A percentile compares a stretch with the other conserved stretches of the same genome.
phyloP scores from a whole-genome alignment of 2,113 vertebrate genomes.

The Aleadryas rufinucha region DNA sequence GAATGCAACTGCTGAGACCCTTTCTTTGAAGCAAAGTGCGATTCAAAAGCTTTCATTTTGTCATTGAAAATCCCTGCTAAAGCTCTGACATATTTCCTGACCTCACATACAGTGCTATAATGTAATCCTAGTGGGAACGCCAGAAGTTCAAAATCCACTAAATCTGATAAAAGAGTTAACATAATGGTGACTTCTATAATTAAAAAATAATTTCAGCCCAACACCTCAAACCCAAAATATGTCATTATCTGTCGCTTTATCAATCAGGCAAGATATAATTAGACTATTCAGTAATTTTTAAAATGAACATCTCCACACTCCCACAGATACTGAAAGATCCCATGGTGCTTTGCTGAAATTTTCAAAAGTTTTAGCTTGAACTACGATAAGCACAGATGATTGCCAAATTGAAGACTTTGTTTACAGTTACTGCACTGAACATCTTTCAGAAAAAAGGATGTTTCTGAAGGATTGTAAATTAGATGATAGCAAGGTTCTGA shows the following conservation, averaged over 20 bases:
- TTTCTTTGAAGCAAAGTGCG: constrained; percentile 56
- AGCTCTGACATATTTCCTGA: constrained; percentile 20
- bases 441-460: background rate
- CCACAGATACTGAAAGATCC: background rate
- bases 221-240: background rate
- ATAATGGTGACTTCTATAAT: background rate
- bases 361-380: background rate
- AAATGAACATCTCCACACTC: background rate
- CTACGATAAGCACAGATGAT: background rate
- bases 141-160: background rate
- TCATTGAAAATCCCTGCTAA: constrained; percentile 40
- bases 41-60: constrained; percentile 58
- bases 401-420: background rate
- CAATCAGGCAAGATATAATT: background rate
- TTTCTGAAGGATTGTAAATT: background rate
- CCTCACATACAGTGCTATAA: background rate
- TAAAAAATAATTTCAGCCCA: background rate
- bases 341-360: background rate
- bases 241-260: background rate
- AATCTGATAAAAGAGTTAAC: background rate
- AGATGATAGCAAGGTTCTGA: background rate
- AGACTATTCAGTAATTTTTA: background rate
- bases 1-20: constrained; percentile 11
- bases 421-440: background rate
- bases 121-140: background rate